A percentile compares a stretch with the other conserved stretches of the same genome.
Conservation (phyloP, 2,888 invertebrate species). For the Scaeva pyrastri region DNA sequence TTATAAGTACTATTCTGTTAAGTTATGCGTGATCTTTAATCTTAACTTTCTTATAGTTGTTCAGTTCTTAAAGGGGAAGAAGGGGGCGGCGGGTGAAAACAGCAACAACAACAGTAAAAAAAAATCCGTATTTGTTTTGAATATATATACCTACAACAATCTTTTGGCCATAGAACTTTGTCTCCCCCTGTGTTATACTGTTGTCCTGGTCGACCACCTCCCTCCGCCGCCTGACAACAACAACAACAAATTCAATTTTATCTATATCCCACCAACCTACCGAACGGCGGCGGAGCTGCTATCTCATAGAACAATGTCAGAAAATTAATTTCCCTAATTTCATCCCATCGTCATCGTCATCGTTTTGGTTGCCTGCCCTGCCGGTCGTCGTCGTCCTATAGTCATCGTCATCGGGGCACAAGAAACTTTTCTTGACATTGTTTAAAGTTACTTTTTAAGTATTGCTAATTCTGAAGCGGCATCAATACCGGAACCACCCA, state of each 20-base stretch:
- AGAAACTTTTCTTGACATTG: conserved; percentile 61
- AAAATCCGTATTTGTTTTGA: conserved; percentile 1
- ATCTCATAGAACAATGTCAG: conserved; percentile 35
- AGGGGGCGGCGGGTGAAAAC: too few species aligned
- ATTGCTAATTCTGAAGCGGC: conserved; percentile 13
- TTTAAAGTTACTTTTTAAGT: conserved; percentile 50
- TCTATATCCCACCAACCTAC: background rate
- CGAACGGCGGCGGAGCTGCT: background rate
- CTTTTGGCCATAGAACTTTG: conserved; percentile 3
- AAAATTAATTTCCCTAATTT: conserved; percentile 63
- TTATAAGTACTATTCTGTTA: conserved; percentile 17
- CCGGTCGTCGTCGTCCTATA: background rate
- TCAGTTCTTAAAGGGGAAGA: background rate
- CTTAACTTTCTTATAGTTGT: background rate
- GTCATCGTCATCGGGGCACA: conserved; percentile 6
- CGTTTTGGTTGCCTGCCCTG: too few species aligned
- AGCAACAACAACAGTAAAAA: background rate
- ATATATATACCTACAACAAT: background rate
- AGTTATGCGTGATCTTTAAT: conserved; percentile 35
- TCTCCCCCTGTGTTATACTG: too few species aligned
- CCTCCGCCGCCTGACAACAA: too few species aligned
- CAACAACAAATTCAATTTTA: conserved; percentile 19
- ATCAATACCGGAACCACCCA: conserved; percentile 21
- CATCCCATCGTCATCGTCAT: background rate
- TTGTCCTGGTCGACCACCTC: too few species aligned